A percentile compares a stretch with the other conserved stretches of the same genome.
Evolutionary conservation across 1,140 invertebrate genomes (phyloP).

Genomic region (Bombus polaris): DNA sequence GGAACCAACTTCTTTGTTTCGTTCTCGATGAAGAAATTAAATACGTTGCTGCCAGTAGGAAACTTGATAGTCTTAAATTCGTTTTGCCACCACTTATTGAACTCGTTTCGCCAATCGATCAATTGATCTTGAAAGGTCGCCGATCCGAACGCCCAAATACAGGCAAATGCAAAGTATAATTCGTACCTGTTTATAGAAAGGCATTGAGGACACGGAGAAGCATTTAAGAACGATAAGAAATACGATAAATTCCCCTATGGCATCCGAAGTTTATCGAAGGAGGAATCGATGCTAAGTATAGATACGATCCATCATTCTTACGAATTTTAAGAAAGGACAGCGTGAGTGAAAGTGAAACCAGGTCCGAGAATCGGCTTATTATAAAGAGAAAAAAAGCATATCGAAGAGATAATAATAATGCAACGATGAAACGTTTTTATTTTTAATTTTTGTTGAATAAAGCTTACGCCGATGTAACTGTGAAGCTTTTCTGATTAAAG

Average conservation of each 20-base stretch:
- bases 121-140: slow-evolving; percentile 94
- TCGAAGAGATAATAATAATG: too few species aligned
- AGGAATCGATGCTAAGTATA: too few species aligned
- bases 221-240: background rate
- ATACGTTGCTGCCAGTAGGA: slow-evolving; percentile 91
- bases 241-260: too few species aligned
- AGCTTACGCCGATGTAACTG: too few species aligned
- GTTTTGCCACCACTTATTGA: slow-evolving; percentile 95
- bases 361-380: too few species aligned
- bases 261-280: too few species aligned
- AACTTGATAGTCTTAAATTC: slow-evolving; percentile 97
- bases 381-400: too few species aligned
- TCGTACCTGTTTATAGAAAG: slow-evolving; percentile 86
- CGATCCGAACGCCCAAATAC: slow-evolving; percentile 97
- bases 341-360: too few species aligned
- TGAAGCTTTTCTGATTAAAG: too few species aligned
- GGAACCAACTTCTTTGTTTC: slow-evolving; percentile 86
- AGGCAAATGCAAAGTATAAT: slow-evolving; percentile 95
- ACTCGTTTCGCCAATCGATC: slow-evolving; percentile 95
- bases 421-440: too few species aligned
- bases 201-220: background rate
- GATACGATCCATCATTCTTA: too few species aligned
- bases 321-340: background rate
- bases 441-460: too few species aligned
- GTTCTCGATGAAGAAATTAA: slow-evolving; percentile 94